phyloP scores from a whole-genome alignment of 2,797 vertebrate genomes.

The Hylomyscus alleni region DNA sequence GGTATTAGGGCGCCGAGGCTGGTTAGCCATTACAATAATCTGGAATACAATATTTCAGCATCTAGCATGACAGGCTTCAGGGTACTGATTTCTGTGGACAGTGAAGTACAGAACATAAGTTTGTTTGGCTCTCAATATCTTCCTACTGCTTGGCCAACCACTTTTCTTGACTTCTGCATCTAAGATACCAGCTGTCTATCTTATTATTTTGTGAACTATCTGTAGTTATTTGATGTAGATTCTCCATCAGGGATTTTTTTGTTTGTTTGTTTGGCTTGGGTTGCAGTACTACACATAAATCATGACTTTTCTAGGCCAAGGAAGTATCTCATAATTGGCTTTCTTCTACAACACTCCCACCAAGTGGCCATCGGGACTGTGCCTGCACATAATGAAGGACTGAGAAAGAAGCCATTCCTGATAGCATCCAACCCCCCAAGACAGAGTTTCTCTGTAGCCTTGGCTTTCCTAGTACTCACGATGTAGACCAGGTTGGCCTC shows the following conservation, averaged over 20 bases:
- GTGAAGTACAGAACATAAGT: not conserved
- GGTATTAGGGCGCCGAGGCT: not conserved
- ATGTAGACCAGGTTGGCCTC: not conserved
- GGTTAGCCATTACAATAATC: not conserved
- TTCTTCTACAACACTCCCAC: conserved; percentile 80
- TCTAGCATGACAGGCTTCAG: not conserved
- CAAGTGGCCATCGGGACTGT: conserved; percentile 68
- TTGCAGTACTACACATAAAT: not conserved
- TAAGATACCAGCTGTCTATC: not conserved
- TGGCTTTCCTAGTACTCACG: not conserved
- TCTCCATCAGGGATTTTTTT: not conserved
- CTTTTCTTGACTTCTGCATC: not conserved
- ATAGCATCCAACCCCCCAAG: not conserved
- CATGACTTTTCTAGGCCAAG: not conserved
- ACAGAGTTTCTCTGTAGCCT: not conserved
- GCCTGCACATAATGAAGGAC: not conserved
- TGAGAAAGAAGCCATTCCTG: not conserved
- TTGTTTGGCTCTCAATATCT: not conserved
- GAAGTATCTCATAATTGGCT: not conserved
- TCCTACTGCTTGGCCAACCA: not conserved
- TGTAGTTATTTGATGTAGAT: not conserved
- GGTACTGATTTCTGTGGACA: not conserved
- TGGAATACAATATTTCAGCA: not conserved
- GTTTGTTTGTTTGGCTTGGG: not conserved
- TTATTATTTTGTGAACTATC: not conserved